phyloP scores from a whole-genome alignment of 2,797 vertebrate genomes.

The Mallotus villosus region DNA sequence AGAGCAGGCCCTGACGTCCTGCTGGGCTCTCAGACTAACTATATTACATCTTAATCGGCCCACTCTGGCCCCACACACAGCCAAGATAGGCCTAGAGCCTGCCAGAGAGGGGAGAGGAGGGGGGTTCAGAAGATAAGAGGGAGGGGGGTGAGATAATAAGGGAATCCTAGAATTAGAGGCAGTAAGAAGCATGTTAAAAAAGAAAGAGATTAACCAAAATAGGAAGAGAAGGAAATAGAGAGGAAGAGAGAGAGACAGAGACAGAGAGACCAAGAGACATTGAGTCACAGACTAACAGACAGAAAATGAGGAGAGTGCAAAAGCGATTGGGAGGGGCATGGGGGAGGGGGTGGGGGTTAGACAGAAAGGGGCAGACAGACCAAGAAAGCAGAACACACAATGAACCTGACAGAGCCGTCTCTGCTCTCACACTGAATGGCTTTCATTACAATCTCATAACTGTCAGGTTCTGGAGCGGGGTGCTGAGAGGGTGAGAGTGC shows the following conservation, averaged over 20 bases:
- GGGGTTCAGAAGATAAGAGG: conserved; percentile 21
- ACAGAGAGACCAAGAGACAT: neutral
- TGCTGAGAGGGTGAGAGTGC: conserved; percentile 2
- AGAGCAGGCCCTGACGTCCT: conserved; percentile 26
- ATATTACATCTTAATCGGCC: conserved; percentile 41
- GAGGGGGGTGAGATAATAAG: neutral
- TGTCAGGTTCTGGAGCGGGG: conserved; percentile 55
- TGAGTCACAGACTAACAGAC: neutral
- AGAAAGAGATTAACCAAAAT: neutral
- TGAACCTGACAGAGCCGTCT: conserved; percentile 57
- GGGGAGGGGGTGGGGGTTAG: neutral
- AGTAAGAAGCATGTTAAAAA: conserved; percentile 4
- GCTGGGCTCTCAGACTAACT: conserved; percentile 20
- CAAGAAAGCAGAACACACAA: conserved; percentile 60
- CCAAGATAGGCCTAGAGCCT: neutral
- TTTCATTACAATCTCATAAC: conserved; percentile 73
- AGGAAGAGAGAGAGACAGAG: neutral
- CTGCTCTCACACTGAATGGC: conserved; percentile 60
- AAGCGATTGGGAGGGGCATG: neutral
- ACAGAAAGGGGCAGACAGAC: conserved; percentile 23
- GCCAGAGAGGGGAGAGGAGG: neutral
- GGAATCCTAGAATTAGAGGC: conserved; percentile 5
- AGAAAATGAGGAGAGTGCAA: neutral
- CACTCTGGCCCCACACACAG: conserved; percentile 8
- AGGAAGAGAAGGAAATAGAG: conserved; percentile 2